phyloP scores from a whole-genome alignment of 2,113 vertebrate species.

The Cygnus atratus region DNA sequence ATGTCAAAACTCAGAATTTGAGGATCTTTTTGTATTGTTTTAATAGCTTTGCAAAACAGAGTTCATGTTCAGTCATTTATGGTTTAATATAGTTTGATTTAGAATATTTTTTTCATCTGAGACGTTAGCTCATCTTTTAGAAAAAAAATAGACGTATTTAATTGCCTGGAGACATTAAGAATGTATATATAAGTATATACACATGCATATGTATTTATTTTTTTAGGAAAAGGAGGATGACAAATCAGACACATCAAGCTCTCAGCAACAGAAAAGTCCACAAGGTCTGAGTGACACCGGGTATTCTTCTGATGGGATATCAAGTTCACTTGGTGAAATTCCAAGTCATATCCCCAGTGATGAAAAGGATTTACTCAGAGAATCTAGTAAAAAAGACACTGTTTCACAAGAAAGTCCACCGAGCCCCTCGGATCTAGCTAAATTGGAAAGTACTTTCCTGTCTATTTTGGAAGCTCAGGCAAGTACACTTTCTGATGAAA shows the following conservation, averaged over 20 bases:
- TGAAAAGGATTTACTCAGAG: constrained; percentile 80
- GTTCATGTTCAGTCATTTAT: neutral
- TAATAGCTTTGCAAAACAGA: neutral
- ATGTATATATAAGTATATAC: constrained; percentile 60
- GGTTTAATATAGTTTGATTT: neutral
- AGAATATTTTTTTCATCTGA: neutral
- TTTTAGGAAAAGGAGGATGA: constrained; percentile 85
- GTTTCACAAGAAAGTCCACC: constrained; percentile 84
- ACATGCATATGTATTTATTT: constrained; percentile 65
- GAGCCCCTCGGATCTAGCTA: constrained; percentile 91
- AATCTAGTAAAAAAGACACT: constrained; percentile 77
- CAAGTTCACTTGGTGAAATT: constrained; percentile 85
- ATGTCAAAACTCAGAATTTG: neutral
- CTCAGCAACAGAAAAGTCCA: constrained; percentile 84
- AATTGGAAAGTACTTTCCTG: constrained; percentile 92
- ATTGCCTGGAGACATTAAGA: constrained; percentile 40
- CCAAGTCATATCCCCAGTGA: constrained; percentile 80
- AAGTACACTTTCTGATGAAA: constrained; percentile 73
- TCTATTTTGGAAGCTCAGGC: constrained; percentile 92
- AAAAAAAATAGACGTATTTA: constrained; percentile 4
- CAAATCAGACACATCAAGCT: constrained; percentile 81
- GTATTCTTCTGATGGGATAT: constrained; percentile 86
- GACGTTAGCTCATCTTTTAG: neutral
- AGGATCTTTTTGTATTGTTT: neutral
- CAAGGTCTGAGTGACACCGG: constrained; percentile 86